Conservation (phyloP, 2,113 vertebrate genomes). For the Phalacrocorax carbo region DNA sequence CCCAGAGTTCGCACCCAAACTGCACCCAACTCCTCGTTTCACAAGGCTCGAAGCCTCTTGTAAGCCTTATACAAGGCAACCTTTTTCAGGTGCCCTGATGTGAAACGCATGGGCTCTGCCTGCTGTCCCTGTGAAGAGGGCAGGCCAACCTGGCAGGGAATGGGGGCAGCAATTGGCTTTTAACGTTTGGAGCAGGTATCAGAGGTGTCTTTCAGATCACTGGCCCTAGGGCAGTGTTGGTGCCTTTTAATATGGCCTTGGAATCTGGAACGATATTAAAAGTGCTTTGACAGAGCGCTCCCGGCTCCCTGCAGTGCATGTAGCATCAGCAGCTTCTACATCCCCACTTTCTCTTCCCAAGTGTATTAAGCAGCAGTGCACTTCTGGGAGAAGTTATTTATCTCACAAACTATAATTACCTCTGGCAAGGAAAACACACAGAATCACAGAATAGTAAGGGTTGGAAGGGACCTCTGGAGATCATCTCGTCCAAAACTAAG, state of each 20-base stretch:
- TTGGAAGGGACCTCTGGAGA: no score
- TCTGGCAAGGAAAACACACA: not conserved
- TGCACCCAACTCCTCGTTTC: not conserved
- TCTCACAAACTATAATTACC: conserved; percentile 63
- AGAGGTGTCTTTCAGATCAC: conserved; percentile 15
- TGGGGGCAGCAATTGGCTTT: not conserved
- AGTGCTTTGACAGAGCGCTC: not conserved
- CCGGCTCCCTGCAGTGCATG: not conserved
- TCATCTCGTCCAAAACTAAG: not conserved
- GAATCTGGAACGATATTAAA: conserved; percentile 13
- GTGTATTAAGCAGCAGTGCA: not conserved
- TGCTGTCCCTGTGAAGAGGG: rapidly evolving
- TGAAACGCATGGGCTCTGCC: not conserved
- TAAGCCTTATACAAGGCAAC: not conserved
- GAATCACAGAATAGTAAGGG: no score
- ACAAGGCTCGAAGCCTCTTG: not conserved
- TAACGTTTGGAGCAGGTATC: conserved; percentile 15
- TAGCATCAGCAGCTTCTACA: conserved; percentile 7
- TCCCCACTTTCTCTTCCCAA: not conserved
- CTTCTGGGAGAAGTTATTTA: conserved; percentile 34
- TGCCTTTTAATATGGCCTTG: conserved; percentile 9
- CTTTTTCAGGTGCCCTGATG: not conserved
- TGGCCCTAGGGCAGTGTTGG: conserved; percentile 9
- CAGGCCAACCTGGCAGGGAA: not conserved
- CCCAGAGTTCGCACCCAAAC: not conserved